Percentiles rank a stretch among this genome's conserved stretches.
Evolutionary conservation across 1,140 invertebrate species (phyloP).

Genomic region (Apis cerana): DNA sequence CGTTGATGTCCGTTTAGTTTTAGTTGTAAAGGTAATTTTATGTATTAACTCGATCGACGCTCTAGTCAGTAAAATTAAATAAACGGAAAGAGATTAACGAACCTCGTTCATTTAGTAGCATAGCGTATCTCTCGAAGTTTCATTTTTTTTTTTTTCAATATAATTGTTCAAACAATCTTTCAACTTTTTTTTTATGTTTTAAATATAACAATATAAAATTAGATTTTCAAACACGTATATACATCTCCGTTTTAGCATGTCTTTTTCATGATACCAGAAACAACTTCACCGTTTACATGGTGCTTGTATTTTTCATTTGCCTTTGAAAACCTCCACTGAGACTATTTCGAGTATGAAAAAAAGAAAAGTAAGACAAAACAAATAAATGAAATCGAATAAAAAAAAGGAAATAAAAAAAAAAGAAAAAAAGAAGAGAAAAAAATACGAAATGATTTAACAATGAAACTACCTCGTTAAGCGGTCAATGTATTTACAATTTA

Average conservation of each 20-base stretch:
- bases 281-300: not conserved
- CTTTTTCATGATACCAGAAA: not conserved
- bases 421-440: too few species aligned
- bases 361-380: too few species aligned
- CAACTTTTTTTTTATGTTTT: not conserved
- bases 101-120: slow-evolving; percentile 52
- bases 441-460: slow-evolving; percentile 26
- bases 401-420: not conserved
- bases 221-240: not conserved
- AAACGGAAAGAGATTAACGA: slow-evolving; percentile 56
- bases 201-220: not conserved
- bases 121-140: slow-evolving; percentile 28
- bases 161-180: not conserved
- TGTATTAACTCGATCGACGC: slow-evolving; percentile 60
- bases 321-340: slow-evolving; percentile 56
- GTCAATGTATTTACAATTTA: slow-evolving; percentile 39
- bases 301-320: slow-evolving; percentile 64
- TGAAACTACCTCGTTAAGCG: slow-evolving; percentile 55
- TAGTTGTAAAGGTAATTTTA: slow-evolving; percentile 64
- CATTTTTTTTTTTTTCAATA: not conserved
- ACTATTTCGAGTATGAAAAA: not conserved
- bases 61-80: slow-evolving; percentile 69
- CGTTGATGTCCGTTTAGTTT: slow-evolving; percentile 58
- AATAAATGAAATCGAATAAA: not conserved
- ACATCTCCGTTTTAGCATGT: not conserved